Percentiles rank a stretch among this genome's conserved stretches.
These are phyloP conservation scores for Scaptomyza reducta DNA, from an alignment of 2,888 invertebrate species.

Conservation along the genomic window DNA sequence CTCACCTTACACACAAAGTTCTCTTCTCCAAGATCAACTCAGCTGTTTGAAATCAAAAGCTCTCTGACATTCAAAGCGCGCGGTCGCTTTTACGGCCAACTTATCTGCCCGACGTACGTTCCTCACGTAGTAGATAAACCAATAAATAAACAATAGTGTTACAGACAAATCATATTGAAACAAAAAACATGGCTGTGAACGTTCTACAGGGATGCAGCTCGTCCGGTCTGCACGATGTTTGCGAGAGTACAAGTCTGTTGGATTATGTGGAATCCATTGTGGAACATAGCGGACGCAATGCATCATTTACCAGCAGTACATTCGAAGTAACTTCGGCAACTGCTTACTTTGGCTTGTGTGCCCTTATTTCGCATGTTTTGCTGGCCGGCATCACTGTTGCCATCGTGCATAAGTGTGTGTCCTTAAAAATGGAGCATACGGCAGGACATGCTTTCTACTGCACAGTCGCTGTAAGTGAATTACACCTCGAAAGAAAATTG, in stretches of 20 bases:
- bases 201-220: constrained; percentile 48
- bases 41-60: constrained; percentile 62
- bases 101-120: constrained; percentile 54
- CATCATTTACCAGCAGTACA: not conserved
- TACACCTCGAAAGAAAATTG: not conserved
- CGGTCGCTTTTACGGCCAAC: constrained; percentile 34
- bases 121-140: constrained; percentile 62
- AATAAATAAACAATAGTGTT: not conserved
- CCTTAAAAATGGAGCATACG: constrained; percentile 77
- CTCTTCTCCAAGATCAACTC: constrained; percentile 38
- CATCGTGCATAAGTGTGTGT: constrained; percentile 69
- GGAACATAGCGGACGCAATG: constrained; percentile 13
- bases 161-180: no score
- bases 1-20: constrained; percentile 23
- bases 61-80: constrained; percentile 44
- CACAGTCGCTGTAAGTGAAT: constrained; percentile 80
- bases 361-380: constrained; percentile 57
- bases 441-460: constrained; percentile 83
- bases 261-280: constrained; percentile 10
- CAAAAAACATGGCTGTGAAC: constrained; percentile 28
- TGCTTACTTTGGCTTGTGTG: constrained; percentile 65
- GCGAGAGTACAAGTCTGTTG: constrained; percentile 32
- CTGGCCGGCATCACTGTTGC: constrained; percentile 59
- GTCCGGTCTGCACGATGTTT: constrained; percentile 33
- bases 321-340: constrained; percentile 31